Conservation (phyloP, 53 echinoderm and acorn worm genomes). For the Apostichopus leukothele region DNA sequence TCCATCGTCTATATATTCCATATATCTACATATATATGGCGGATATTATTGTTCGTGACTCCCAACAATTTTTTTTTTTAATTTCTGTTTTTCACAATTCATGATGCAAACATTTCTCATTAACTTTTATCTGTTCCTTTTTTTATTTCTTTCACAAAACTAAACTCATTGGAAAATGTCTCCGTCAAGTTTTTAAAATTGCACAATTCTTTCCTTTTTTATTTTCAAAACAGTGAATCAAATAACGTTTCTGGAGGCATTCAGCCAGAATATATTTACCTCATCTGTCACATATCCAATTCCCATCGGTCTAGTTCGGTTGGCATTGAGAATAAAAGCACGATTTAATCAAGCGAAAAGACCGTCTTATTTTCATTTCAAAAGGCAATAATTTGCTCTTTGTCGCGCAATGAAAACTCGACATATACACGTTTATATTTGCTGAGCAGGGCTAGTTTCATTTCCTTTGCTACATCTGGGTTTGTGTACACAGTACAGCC, state of each 20-base stretch:
- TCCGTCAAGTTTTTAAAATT: not conserved
- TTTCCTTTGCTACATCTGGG: conserved; percentile 42
- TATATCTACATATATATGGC: too few relatives aligned
- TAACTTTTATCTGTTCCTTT: not conserved
- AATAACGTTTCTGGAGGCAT: conserved; percentile 27
- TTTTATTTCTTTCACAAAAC: not conserved
- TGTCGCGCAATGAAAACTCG: conserved; percentile 22
- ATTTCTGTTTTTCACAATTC: not conserved
- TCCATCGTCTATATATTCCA: too few relatives aligned
- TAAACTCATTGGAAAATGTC: conserved; percentile 4
- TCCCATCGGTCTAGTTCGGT: conserved; percentile 43
- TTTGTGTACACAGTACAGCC: conserved; percentile 44
- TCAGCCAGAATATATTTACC: conserved; percentile 36
- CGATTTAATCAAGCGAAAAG: conserved; percentile 43
- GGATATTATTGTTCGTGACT: not conserved
- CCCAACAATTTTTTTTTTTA: not conserved
- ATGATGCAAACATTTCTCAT: conserved; percentile 18
- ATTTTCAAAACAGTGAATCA: not conserved
- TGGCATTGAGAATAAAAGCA: conserved; percentile 48
- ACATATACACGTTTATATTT: conserved; percentile 35
- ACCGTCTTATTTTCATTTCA: conserved; percentile 46
- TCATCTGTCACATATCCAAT: conserved; percentile 46
- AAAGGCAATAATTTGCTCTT: conserved; percentile 45
- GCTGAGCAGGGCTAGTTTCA: conserved; percentile 30
- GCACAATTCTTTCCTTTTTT: conserved; percentile 9